phyloP scores from a whole-genome alignment of 64 coral and sea anemone genomes.

The Catalaphyllia jardinei region DNA sequence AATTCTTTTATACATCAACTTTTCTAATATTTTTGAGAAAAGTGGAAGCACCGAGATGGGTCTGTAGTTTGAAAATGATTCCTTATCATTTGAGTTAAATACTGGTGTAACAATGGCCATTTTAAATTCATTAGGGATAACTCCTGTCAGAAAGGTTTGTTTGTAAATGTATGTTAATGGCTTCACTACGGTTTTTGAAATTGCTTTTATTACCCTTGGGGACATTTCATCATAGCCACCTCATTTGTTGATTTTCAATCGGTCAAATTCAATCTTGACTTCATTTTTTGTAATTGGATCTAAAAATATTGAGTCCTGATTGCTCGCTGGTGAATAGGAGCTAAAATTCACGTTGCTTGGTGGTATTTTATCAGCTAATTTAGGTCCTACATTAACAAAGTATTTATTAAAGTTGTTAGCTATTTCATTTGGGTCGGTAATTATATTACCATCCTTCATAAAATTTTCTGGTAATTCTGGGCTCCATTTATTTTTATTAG shows the following conservation, averaged over 20 bases:
- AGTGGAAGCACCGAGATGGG: constrained; percentile 42
- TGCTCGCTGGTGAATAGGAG: no score
- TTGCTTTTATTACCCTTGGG: neutral
- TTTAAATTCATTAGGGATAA: constrained; percentile 30
- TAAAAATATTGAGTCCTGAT: no score
- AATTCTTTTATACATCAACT: constrained; percentile 30
- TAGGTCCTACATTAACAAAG: no score
- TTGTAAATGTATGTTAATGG: neutral
- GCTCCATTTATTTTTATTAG: no score
- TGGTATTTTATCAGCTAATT: no score
- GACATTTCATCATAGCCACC: neutral
- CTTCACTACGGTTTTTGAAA: neutral
- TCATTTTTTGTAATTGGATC: no score
- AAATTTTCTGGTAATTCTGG: no score
- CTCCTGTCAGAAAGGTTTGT: neutral
- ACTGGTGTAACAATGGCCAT: constrained; percentile 32
- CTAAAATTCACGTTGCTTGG: no score
- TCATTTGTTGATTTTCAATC: neutral
- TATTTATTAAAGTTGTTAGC: no score
- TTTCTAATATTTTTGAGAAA: constrained; percentile 50
- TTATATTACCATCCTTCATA: no score
- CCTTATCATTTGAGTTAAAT: constrained; percentile 12
- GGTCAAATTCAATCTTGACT: no score
- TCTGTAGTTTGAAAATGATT: constrained; percentile 18
- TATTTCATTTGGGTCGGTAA: no score